Evolutionary conservation across 2,888 invertebrate genomes (phyloP), one percentile per base, ranked within the genome.

Genomic region (Macrophya alboannulata): DNA sequence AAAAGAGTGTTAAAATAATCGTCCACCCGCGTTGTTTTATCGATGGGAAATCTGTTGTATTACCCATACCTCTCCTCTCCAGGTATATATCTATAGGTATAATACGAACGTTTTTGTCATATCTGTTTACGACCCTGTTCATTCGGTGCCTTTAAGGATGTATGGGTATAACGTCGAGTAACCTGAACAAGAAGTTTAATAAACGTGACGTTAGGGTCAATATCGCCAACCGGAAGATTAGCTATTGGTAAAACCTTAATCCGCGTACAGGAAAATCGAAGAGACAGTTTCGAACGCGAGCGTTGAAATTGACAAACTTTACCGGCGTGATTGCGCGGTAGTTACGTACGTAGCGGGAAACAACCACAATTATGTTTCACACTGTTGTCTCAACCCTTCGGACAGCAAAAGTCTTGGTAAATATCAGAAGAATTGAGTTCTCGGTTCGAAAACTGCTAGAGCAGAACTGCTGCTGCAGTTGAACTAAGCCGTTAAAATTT

Each of bases 231-330:
- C 43, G n/a, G 62, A n/a, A 40, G 62, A 81, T 62, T 43, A 81
- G 81, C 21, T 81, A 81, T 81, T 51, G 81, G 81, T 8, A 43
- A 81, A 25, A 62, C 45, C 43, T 40, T 81, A 81, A 81, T 59
- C 81, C 81, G n/a, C 40, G 55, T 55, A 2, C n/a, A 43, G 25
- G 62, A 81, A 62, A 81, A 62, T 81, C 62, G 62, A 62, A 37
- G 40, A 51, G 62, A 81, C 81, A 55, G 9, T 55, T 59, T 40
- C 37, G 59, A 59, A 25, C 48, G 3, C 3, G 48, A 25, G 77
- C 31, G 51, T 51, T 55, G 25, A 31, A 77, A 77, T 37, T n/a
- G 77, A 17, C 77, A 48, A 76, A 59, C 55, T 79, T 81, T 81
- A n/a, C 12, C 62, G 21, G 6, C 51, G 12, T 37, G 72, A 74